These are phyloP conservation scores for Drosophila pachea DNA, from an alignment of 1,140 invertebrate genomes.

Conservation along the genomic window DNA sequence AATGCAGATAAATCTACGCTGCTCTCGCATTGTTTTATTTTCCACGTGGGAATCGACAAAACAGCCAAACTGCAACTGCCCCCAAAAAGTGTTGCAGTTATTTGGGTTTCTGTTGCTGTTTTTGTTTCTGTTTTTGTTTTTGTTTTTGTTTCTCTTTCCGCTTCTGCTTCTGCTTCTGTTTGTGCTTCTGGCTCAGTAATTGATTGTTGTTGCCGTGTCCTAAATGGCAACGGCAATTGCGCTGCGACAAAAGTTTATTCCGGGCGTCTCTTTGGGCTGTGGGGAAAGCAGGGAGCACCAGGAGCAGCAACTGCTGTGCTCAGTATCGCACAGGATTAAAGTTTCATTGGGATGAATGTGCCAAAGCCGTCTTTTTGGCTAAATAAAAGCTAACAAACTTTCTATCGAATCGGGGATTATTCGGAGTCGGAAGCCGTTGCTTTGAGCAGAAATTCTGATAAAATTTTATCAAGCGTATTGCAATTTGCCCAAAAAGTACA, in stretches of 20 bases:
- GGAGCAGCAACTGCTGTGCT: conserved; percentile 23
- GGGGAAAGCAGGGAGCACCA: conserved; percentile 22
- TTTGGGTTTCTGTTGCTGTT: conserved; percentile 47
- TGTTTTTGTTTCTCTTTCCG: conserved; percentile 30
- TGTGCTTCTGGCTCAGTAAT: conserved; percentile 52
- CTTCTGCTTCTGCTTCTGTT: conserved; percentile 44
- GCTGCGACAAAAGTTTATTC: conserved; percentile 50
- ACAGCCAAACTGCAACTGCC: conserved; percentile 29
- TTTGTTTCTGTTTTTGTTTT: conserved; percentile 45
- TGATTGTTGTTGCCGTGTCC: conserved; percentile 61
- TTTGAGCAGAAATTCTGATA: conserved; percentile 9
- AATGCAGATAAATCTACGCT: conserved; percentile 75
- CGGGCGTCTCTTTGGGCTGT: neutral
- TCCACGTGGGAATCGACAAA: conserved; percentile 65
- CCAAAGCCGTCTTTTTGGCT: conserved; percentile 56
- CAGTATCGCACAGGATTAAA: conserved; percentile 26
- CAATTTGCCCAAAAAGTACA: neutral
- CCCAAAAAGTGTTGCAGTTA: conserved; percentile 42
- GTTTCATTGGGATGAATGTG: conserved; percentile 62
- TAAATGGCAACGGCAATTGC: conserved; percentile 68
- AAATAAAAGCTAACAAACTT: conserved; percentile 23
- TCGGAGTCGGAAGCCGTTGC: neutral
- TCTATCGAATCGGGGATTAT: neutral
- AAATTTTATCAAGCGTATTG: conserved; percentile 30
- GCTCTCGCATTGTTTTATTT: conserved; percentile 65